Conservation (phyloP, 2,797 vertebrate genomes). For the Hydrophis major region DNA sequence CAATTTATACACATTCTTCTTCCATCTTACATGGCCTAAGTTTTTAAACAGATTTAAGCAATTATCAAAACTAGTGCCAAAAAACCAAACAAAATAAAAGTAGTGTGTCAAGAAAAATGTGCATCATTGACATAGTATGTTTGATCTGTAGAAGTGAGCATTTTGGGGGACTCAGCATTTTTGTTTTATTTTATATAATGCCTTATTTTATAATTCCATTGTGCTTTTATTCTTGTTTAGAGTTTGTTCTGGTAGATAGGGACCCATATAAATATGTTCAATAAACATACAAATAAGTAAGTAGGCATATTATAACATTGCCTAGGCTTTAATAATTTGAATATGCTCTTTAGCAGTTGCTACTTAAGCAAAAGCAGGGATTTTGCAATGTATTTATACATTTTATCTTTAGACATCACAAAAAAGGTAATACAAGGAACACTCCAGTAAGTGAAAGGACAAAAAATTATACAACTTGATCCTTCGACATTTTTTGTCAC, state of each 20-base stretch:
- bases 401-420: background rate
- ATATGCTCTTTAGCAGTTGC: background rate
- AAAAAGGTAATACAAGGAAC: background rate
- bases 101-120: background rate
- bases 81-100: background rate
- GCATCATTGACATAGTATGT: background rate
- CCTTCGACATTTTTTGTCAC: background rate
- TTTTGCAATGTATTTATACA: background rate
- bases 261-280: background rate
- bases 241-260: background rate
- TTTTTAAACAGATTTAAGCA: background rate
- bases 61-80: background rate
- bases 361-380: background rate
- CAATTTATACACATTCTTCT: background rate
- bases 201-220: background rate
- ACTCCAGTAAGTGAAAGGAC: background rate
- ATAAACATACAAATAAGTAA: background rate
- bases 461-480: background rate
- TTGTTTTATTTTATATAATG: background rate
- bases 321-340: background rate
- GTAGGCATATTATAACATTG: background rate
- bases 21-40: background rate
- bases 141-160: background rate
- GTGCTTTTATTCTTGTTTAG: background rate
- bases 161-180: background rate